Conservation (phyloP, 2,888 invertebrate species). For the Teleogryllus oceanicus region DNA sequence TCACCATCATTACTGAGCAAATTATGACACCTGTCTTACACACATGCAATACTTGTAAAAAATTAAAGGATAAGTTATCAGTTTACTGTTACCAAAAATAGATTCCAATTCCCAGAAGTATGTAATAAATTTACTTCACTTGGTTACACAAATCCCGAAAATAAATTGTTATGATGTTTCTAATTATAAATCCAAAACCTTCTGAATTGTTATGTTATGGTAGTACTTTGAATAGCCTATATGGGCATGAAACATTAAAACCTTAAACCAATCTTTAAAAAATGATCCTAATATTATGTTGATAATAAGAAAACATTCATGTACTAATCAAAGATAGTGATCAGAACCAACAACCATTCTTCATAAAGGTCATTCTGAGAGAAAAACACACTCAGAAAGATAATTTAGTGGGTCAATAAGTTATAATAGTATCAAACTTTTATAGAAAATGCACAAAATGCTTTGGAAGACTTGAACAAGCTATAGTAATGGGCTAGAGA, state of each 20-base stretch:
- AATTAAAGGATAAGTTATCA: background rate
- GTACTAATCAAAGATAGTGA: background rate
- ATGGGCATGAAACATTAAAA: background rate
- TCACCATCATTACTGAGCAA: background rate
- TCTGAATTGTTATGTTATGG: background rate
- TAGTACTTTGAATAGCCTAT: background rate
- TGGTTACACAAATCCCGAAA: background rate
- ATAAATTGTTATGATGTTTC: background rate
- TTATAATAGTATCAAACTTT: conserved; percentile 23
- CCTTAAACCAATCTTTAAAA: background rate
- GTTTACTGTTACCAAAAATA: background rate
- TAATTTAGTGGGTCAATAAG: conserved; percentile 27
- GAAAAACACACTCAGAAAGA: conserved; percentile 12
- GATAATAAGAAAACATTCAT: background rate
- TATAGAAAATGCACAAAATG: conserved; percentile 30
- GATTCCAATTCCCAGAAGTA: background rate
- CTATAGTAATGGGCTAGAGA: conserved; percentile 24
- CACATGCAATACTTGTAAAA: background rate
- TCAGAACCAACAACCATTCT: conserved; percentile 26
- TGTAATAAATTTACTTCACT: background rate
- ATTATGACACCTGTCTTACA: background rate
- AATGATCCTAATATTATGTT: background rate
- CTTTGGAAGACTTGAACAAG: conserved; percentile 25
- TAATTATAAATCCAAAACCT: background rate
- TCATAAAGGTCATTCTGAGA: background rate